These are phyloP conservation scores for Orthosia cruda DNA, from an alignment of 2,888 invertebrate species.

Conservation along the genomic window DNA sequence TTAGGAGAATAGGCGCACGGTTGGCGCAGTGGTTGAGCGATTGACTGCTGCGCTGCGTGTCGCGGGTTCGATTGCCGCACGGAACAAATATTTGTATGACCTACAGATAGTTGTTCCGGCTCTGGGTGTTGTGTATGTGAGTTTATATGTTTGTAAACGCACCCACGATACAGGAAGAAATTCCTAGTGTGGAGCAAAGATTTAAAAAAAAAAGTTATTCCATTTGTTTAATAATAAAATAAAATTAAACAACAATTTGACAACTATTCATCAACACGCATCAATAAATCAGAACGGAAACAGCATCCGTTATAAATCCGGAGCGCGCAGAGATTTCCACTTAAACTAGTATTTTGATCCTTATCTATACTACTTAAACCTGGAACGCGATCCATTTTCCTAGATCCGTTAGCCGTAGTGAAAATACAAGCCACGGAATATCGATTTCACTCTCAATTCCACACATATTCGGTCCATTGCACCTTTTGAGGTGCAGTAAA, in stretches of 20 bases:
- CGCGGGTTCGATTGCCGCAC: too few relatives aligned
- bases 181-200: too few relatives aligned
- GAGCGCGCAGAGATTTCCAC: conserved; percentile 16
- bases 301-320: conserved; percentile 35
- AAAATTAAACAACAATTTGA: not conserved
- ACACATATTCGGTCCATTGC: conserved; percentile 86
- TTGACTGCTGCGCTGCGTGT: too few relatives aligned
- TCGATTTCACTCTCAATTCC: conserved; percentile 86
- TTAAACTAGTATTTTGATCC: conserved; percentile 41
- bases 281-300: conserved; percentile 35
- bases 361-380: conserved; percentile 30
- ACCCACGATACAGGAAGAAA: too few relatives aligned
- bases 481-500: conserved; percentile 89
- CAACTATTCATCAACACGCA: conserved; percentile 6
- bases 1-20: too few relatives aligned
- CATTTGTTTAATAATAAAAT: not conserved
- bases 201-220: too few relatives aligned
- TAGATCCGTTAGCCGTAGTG: conserved; percentile 62
- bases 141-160: too few relatives aligned
- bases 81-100: too few relatives aligned
- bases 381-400: conserved; percentile 65
- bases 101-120: too few relatives aligned
- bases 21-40: too few relatives aligned
- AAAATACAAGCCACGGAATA: conserved; percentile 71
- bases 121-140: too few relatives aligned